Conservation (phyloP, 2,888 invertebrate genomes). For the Sylvicola cinctus region DNA sequence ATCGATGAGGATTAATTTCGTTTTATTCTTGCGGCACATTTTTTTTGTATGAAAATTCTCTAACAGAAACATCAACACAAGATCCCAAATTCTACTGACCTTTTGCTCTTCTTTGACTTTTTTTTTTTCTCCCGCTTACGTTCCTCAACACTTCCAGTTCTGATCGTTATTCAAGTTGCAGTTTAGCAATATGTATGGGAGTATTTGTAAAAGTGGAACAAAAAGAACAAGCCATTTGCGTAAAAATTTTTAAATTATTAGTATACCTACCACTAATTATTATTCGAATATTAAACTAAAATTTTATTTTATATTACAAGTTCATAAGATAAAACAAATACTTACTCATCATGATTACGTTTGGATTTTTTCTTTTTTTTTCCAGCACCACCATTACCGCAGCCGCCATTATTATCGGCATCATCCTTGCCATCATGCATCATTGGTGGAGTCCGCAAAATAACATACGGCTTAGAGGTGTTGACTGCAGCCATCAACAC, state of each 20-base stretch:
- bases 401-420: constrained; percentile 33
- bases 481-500: too few relatives aligned
- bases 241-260: too few relatives aligned
- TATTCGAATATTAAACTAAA: too few relatives aligned
- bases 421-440: constrained; percentile 15
- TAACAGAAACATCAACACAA: too few relatives aligned
- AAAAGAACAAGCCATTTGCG: constrained; percentile 8
- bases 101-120: constrained; percentile 44
- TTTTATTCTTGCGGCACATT: too few relatives aligned
- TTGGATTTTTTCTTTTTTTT: constrained; percentile 43
- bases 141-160: constrained; percentile 19
- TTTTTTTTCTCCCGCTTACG: constrained; percentile 58
- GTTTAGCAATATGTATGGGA: constrained; percentile 36
- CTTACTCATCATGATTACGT: constrained; percentile 49
- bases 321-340: constrained; percentile 8
- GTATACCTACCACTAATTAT: too few relatives aligned
- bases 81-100: too few relatives aligned
- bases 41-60: too few relatives aligned
- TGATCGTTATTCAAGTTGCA: too few relatives aligned
- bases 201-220: constrained; percentile 28
- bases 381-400: constrained; percentile 27
- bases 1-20: too few relatives aligned
- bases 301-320: too few relatives aligned
- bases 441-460: constrained; percentile 52
- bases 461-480: constrained; percentile 43